Base-by-base conservation (phyloP, 2,113 vertebrate species). In the Bambusicola thoracicus region DNA sequence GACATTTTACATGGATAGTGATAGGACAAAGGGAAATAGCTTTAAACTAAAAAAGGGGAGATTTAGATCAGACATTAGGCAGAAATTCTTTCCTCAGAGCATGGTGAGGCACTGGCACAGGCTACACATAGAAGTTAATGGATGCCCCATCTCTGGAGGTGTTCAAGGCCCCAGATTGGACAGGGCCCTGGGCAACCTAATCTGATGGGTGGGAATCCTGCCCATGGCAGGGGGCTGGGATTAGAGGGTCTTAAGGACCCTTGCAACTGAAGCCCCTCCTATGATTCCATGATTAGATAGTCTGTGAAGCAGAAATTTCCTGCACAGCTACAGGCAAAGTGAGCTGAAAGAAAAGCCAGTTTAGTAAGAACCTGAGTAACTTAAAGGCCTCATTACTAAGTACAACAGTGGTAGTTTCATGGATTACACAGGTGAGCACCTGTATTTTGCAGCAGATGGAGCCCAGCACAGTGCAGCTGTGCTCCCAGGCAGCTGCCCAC, bases 401-500 rank as follows among this genome's bases (percentile, higher is more conserved):
- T 8, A 14, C 6, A 5, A 49, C 30, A 24, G 46, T 3, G 58
- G 14, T 38, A 30, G 22, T 48, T 36, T 5, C 6, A 11, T 0
- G 2, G 34, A 20, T 1, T 11, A 34, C 22, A 51, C 2, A 46
- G 17, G 59, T 0, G 0, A 44, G 6, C 1, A 1, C 44, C 32
- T 13, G 9, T 9, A 8, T 34, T 65, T 62, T 15, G 27, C 56
- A 48, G n/a, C 25, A 30, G 34, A 30, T 30, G 56, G 27, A 75
- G n/a, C 44, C 27, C 10, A 6, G 41, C 34, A 34, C 41, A 22
- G 41, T 4, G 6, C 6, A 2, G 29, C 19, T 18, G 25, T 40
- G 61, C 41, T 44, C 30, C 19, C 67, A 25, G 19, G 34, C 18
- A 4, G 34, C 34, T 70, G 25, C 34, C 68, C 13, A 10, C 48